phyloP scores from a whole-genome alignment of 2,113 vertebrate genomes.

The Bubo bubo region DNA sequence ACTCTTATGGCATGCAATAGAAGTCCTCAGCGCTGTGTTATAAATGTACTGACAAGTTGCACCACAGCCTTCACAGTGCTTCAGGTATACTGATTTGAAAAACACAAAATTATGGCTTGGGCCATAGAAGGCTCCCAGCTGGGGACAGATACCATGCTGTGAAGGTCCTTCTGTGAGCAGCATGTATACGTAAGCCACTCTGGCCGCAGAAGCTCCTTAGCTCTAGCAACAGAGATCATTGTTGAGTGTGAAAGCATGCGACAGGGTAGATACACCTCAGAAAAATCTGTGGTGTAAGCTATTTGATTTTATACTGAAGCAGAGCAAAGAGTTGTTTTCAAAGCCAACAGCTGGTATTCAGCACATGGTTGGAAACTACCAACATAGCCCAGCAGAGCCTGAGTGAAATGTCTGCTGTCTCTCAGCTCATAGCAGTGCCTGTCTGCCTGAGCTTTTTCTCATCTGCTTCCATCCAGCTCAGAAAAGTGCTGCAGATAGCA shows the following conservation, averaged over 20 bases:
- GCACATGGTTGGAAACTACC: background rate
- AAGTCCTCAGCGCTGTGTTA: background rate
- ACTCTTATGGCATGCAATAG: rapidly evolving
- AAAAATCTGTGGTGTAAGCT: background rate
- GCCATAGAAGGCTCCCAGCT: background rate
- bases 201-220: background rate
- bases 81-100: background rate
- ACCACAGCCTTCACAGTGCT: background rate
- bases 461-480: background rate
- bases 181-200: rapidly evolving
- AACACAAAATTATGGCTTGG: background rate
- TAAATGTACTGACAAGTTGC: background rate
- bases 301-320: background rate
- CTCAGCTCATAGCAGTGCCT: background rate
- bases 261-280: background rate
- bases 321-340: background rate
- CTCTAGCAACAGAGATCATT: background rate
- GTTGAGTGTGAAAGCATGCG: rapidly evolving
- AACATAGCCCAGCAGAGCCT: background rate
- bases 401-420: background rate
- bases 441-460: background rate
- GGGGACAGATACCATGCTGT: background rate
- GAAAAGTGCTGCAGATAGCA: background rate
- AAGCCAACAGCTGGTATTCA: background rate
- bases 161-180: background rate